Percentiles rank a stretch among this genome's conserved stretches.
phyloP scores from a whole-genome alignment of 1,140 invertebrate genomes.

The Polypedilum pembai region DNA sequence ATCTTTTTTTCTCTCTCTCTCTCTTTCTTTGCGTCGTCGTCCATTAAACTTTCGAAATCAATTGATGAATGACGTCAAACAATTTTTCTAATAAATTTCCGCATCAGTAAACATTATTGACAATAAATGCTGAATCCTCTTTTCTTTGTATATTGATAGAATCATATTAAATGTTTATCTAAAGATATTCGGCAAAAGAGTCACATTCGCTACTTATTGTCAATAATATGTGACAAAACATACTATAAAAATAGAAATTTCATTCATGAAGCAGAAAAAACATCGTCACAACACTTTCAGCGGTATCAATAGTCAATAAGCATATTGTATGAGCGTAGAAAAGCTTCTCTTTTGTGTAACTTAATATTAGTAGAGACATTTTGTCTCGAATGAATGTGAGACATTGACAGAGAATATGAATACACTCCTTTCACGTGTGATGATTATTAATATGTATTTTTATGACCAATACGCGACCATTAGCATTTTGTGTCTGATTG shows the following conservation, averaged over 20 bases:
- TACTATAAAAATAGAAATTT: constrained; percentile 20
- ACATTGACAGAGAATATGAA: too few relatives aligned
- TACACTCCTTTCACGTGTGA: too few relatives aligned
- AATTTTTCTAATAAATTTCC: constrained; percentile 8
- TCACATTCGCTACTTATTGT: constrained; percentile 11
- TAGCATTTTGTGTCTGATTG: too few relatives aligned
- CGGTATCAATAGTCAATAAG: too few relatives aligned
- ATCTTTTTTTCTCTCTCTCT: too few relatives aligned
- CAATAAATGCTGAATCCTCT: neutral
- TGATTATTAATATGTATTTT: too few relatives aligned
- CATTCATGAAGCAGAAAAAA: constrained; percentile 11
- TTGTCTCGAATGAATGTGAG: neutral
- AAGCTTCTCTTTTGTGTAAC: neutral
- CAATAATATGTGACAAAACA: constrained; percentile 3
- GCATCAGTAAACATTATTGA: neutral
- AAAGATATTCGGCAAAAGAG: constrained; percentile 12
- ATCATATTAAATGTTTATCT: neutral
- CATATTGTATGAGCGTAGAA: neutral
- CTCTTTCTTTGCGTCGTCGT: too few relatives aligned
- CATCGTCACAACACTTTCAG: neutral
- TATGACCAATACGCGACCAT: too few relatives aligned
- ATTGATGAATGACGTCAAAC: constrained; percentile 17
- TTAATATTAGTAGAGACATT: constrained; percentile 4
- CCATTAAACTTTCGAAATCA: neutral
- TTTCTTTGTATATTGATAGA: neutral